Evolutionary conservation across 2,113 vertebrate genomes (phyloP).

Genomic region (Tragelaphus scriptus): DNA sequence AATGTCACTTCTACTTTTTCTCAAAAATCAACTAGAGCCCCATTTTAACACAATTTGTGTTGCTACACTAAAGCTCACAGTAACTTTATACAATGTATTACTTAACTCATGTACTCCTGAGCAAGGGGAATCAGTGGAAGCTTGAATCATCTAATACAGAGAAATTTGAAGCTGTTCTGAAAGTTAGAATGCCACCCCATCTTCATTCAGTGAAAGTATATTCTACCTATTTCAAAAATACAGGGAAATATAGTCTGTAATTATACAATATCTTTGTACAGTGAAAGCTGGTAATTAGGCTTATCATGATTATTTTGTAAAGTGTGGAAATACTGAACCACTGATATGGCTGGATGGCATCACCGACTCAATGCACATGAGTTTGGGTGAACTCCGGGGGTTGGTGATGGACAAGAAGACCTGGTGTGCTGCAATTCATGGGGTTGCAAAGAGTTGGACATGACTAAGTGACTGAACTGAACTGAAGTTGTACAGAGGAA

Average conservation of each 20-base stretch:
- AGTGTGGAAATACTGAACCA: background rate
- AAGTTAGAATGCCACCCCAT: background rate
- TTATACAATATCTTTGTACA: background rate
- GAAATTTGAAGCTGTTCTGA: background rate
- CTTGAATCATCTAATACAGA: background rate
- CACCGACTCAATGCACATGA: no score
- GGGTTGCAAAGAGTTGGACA: accelerated
- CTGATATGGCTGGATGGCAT: background rate
- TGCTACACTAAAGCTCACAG: background rate
- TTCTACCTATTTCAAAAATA: background rate
- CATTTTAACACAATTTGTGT: background rate
- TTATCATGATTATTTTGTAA: background rate
- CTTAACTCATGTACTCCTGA: background rate
- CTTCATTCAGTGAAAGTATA: background rate
- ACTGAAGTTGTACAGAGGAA: background rate
- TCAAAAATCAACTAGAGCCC: background rate
- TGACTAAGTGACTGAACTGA: no score
- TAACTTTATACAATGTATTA: background rate
- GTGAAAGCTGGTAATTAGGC: background rate
- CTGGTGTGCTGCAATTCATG: no score
- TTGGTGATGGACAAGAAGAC: no score
- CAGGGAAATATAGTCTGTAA: background rate
- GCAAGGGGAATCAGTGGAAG: background rate
- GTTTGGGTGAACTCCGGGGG: no score
- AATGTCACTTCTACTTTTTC: background rate